Evolutionary conservation across 2,113 vertebrate genomes (phyloP), one percentile per base, ranked within the genome.

Genomic region (Nansenia antarctica): DNA sequence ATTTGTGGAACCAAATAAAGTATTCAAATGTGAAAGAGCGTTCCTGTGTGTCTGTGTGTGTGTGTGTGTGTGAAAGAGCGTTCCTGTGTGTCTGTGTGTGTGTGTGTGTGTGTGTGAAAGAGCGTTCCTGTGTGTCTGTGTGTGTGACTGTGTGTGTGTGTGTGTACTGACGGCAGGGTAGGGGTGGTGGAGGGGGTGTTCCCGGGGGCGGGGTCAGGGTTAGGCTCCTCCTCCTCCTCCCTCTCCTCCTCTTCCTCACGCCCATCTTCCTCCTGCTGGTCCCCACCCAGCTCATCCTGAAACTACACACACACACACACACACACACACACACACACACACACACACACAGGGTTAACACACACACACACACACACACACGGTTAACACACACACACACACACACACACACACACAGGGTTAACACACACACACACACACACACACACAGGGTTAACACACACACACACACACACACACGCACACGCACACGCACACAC

Each of bases 251-350:
- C 95, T 31, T 98, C 94, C 2, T 93, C 94, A 0, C 83, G 85
- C 7, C 92, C 92, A 8, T 96, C 95, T 2, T 98, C 95, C 6
- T 96, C 95, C 82, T 91, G 75, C 58, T 94, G 97, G 77, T 93
- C 94, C 77, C 94, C 94, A 0, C 89, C 91, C 79, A 96, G 90
- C 70, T 98, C 97, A 0, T 98, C 97, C 84, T 98, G 96, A 74
- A 99, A 92, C 97, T 98, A 77, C n/a, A n/a, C n/a, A n/a, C n/a
- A 12, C 22, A 30, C 18, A n/a, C 27, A 34, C 15, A 12, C 7
- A 39, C 5, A 65, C 11, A 20, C 3, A 22, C 26, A 32, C 5
- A 59, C 9, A 6, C 4, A 3, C 35, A 70, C 27, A 65, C 4
- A 47, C 15, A 3, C 35, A 9, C 3, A 69, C 4, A 31, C 2